These are phyloP conservation scores for Oncorhynchus keta DNA, from an alignment of 2,113 vertebrate species.

Conservation along the genomic window DNA sequence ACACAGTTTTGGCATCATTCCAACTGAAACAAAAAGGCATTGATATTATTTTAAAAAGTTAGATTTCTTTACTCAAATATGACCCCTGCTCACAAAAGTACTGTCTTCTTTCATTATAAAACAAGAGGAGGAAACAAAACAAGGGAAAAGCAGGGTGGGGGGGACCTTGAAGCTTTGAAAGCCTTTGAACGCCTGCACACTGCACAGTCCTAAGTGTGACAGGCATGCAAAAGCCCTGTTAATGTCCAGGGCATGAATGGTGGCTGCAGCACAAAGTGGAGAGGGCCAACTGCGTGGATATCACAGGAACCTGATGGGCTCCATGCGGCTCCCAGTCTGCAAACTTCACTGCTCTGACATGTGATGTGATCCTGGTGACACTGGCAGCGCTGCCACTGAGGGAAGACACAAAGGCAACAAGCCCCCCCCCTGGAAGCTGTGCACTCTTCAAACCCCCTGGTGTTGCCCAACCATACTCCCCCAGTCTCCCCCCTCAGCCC, in stretches of 20 bases:
- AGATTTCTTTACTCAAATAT: constrained; percentile 74
- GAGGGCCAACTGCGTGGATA: constrained; percentile 80
- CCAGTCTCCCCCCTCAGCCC: constrained; percentile 47
- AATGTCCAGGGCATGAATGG: constrained; percentile 89
- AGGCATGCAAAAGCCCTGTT: constrained; percentile 89
- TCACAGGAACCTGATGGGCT: constrained; percentile 86
- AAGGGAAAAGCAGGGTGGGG: background rate
- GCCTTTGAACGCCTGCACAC: constrained; percentile 81
- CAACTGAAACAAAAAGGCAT: constrained; percentile 45
- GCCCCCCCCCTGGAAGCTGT: constrained; percentile 64
- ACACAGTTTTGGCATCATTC: constrained; percentile 47
- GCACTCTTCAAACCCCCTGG: constrained; percentile 68
- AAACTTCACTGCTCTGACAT: constrained; percentile 87
- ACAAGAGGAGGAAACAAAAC: constrained; percentile 46
- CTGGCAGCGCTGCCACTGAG: constrained; percentile 80
- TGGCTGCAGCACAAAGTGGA: constrained; percentile 76
- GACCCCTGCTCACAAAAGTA: constrained; percentile 84
- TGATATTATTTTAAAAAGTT: constrained; percentile 35
- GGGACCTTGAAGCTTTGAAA: constrained; percentile 77
- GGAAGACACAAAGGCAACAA: constrained; percentile 83
- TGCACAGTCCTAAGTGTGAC: constrained; percentile 77
- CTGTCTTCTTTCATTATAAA: constrained; percentile 78
- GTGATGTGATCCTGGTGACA: constrained; percentile 88
- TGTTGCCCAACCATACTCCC: constrained; percentile 64
- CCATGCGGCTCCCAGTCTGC: constrained; percentile 90